Percentiles rank a stretch among this genome's conserved stretches.
These are phyloP conservation scores for Drosophila mojavensis DNA, from an alignment of 1,140 invertebrate species.

Conservation along the genomic window DNA sequence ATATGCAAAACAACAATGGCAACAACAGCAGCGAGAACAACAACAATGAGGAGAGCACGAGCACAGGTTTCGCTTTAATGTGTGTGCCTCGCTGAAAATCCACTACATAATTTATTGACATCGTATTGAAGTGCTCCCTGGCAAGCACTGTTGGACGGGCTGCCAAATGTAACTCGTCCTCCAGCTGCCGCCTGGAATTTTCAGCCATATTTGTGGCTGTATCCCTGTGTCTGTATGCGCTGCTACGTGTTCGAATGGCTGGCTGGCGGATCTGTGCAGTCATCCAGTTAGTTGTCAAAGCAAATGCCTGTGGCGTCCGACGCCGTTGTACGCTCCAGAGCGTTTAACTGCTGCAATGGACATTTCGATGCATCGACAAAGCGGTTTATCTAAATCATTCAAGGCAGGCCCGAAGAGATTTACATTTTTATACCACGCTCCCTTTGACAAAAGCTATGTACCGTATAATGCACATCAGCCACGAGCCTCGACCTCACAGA, in stretches of 20 bases:
- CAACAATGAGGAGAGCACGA: background rate
- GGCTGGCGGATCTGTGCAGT: background rate
- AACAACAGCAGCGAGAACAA: constrained; percentile 6
- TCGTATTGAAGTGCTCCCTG: constrained; percentile 54
- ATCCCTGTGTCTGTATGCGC: constrained; percentile 1
- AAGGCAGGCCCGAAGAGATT: constrained; percentile 12
- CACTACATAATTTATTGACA: constrained; percentile 81
- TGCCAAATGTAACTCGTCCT: constrained; percentile 60
- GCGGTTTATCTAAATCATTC: constrained; percentile 38
- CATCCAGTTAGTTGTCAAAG: constrained; percentile 54
- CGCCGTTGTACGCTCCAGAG: constrained; percentile 23
- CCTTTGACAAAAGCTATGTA: constrained; percentile 1
- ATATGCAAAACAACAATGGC: constrained; percentile 38
- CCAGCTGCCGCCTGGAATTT: constrained; percentile 59
- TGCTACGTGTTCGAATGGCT: constrained; percentile 16
- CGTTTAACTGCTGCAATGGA: constrained; percentile 26
- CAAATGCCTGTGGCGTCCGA: constrained; percentile 49
- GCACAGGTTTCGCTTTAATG: constrained; percentile 37
- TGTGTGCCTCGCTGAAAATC: constrained; percentile 61
- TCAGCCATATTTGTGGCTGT: constrained; percentile 51
- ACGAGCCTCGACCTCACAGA: background rate
- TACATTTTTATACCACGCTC: background rate
- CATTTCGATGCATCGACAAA: constrained; percentile 26
- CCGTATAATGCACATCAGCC: background rate
- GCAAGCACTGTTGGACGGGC: constrained; percentile 41